Evolutionary conservation across 2,888 invertebrate genomes (phyloP).

Genomic region (Morinoia aosen): DNA sequence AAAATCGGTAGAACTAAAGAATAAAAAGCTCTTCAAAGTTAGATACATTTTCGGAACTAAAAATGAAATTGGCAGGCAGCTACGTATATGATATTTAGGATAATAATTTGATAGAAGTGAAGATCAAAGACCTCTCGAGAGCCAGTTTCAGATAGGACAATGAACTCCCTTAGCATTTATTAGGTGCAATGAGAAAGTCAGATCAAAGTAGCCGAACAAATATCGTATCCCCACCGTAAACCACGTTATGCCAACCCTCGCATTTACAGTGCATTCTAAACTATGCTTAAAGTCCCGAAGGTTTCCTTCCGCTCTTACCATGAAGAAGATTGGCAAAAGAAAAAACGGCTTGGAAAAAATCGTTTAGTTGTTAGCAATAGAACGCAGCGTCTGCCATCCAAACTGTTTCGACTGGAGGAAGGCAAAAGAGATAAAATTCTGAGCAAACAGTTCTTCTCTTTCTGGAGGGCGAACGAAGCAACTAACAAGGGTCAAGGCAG

Average conservation of each 20-base stretch:
- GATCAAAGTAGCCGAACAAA: background rate
- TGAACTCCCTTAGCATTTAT: background rate
- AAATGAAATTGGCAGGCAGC: background rate
- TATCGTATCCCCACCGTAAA: background rate
- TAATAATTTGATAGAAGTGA: background rate
- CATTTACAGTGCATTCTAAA: background rate
- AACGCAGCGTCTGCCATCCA: slow-evolving; percentile 17
- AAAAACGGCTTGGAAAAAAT: background rate
- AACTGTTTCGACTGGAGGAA: slow-evolving; percentile 46
- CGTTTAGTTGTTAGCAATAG: background rate
- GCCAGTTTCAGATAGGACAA: background rate
- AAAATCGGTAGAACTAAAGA: background rate
- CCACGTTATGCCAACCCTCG: background rate
- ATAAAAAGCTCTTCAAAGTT: background rate
- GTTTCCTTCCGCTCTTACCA: background rate
- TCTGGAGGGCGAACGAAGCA: slow-evolving; percentile 23
- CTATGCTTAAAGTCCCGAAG: background rate
- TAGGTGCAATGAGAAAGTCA: background rate
- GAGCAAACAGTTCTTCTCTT: slow-evolving; percentile 47
- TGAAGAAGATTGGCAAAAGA: background rate
- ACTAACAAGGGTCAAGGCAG: slow-evolving; percentile 13
- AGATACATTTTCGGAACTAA: too few relatives aligned
- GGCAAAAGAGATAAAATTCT: slow-evolving; percentile 47
- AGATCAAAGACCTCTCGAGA: background rate
- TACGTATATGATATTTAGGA: too few relatives aligned